These are phyloP conservation scores for Akabosia matsudoensis DNA, from an alignment of 1,140 invertebrate genomes.

Conservation along the genomic window DNA sequence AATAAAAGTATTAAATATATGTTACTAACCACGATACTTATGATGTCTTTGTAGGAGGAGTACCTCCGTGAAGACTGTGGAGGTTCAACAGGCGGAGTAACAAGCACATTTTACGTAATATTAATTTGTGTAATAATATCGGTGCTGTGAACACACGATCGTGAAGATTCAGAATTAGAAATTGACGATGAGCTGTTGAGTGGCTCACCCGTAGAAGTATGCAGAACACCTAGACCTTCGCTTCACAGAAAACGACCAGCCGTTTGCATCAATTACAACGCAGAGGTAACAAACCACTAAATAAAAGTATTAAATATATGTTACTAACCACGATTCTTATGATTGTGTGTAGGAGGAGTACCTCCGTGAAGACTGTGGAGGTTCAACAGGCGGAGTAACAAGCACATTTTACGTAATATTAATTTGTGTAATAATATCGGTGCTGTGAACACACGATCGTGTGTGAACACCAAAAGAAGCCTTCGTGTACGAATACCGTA, in stretches of 20 bases:
- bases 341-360: slow-evolving; percentile 27
- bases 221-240: slow-evolving; percentile 27
- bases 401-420: too few relatives aligned
- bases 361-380: slow-evolving; percentile 36
- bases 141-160: too few relatives aligned
- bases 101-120: background rate
- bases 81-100: background rate
- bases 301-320: background rate
- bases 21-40: background rate
- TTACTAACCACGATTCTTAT: background rate
- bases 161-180: too few relatives aligned
- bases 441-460: background rate
- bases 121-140: too few relatives aligned
- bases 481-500: slow-evolving; percentile 15
- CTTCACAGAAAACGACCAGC: slow-evolving; percentile 34
- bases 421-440: too few relatives aligned
- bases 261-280: slow-evolving; percentile 28
- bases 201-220: background rate
- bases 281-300: slow-evolving; percentile 20
- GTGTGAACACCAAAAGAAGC: slow-evolving; percentile 12
- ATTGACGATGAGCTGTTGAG: background rate
- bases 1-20: background rate
- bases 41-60: slow-evolving; percentile 23
- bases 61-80: slow-evolving; percentile 38
- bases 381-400: slow-evolving; percentile 2